These are phyloP conservation scores for Amphipyra tragopoginis DNA, from an alignment of 2,888 invertebrate species.

Conservation along the genomic window DNA sequence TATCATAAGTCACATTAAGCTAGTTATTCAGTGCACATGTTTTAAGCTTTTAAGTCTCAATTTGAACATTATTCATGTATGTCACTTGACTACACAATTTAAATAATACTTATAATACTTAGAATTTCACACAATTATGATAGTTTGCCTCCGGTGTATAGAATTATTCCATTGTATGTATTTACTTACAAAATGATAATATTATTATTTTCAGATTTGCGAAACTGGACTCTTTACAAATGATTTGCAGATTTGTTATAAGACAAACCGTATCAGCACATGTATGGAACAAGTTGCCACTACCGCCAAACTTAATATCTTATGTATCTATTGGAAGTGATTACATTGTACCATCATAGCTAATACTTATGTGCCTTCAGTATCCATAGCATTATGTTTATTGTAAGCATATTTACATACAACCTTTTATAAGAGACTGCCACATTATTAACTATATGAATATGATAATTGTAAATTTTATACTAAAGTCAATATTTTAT, in stretches of 20 bases:
- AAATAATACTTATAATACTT: too few relatives aligned
- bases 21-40: too few relatives aligned
- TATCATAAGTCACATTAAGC: too few relatives aligned
- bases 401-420: conserved; percentile 56
- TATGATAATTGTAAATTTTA: conserved; percentile 77
- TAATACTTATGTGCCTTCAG: conserved; percentile 56
- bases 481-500: conserved; percentile 70
- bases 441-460: conserved; percentile 71
- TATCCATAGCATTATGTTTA: conserved; percentile 48
- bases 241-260: conserved; percentile 93
- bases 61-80: too few relatives aligned
- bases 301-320: conserved; percentile 88
- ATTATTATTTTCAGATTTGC: conserved; percentile 89
- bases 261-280: conserved; percentile 92
- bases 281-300: conserved; percentile 92
- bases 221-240: conserved; percentile 92
- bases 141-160: too few relatives aligned
- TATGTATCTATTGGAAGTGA: conserved; percentile 86
- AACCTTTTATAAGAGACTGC: conserved; percentile 60
- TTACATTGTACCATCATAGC: conserved; percentile 84
- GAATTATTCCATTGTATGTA: not conserved
- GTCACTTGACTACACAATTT: too few relatives aligned
- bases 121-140: too few relatives aligned
- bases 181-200: conserved; percentile 9
- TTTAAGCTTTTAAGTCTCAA: too few relatives aligned